phyloP scores from a whole-genome alignment of 2,113 vertebrate genomes.

The Equus quagga region DNA sequence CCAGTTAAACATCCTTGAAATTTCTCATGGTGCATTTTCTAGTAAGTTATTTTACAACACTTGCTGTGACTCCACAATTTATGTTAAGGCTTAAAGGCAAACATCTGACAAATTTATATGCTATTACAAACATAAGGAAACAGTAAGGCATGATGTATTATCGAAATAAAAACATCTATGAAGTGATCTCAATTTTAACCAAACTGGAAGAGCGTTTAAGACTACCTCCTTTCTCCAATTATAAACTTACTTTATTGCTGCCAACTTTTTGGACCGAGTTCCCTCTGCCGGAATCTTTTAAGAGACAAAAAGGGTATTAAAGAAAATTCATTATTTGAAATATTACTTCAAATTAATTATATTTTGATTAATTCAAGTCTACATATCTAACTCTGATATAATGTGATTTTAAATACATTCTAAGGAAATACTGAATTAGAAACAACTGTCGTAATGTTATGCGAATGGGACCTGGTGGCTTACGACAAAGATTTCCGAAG shows the following conservation, averaged over 20 bases:
- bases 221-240: neutral
- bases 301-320: constrained; percentile 63
- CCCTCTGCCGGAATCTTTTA: constrained; percentile 94
- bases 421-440: neutral
- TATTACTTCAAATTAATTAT: neutral
- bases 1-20: neutral
- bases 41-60: neutral
- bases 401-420: neutral
- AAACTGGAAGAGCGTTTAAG: constrained; percentile 23
- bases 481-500: neutral
- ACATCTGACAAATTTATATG: neutral
- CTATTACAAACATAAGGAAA: neutral
- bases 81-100: neutral
- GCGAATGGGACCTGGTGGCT: neutral
- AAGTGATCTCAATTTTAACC: constrained; percentile 13
- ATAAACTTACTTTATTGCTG: constrained; percentile 93
- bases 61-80: neutral
- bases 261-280: constrained; percentile 91
- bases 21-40: neutral
- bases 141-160: neutral
- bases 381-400: neutral
- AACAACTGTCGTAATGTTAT: neutral
- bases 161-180: neutral
- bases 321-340: constrained; percentile 35
- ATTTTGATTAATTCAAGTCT: neutral